Conservation (phyloP, 2,797 vertebrate species). For the Atherinosoma microstoma region DNA sequence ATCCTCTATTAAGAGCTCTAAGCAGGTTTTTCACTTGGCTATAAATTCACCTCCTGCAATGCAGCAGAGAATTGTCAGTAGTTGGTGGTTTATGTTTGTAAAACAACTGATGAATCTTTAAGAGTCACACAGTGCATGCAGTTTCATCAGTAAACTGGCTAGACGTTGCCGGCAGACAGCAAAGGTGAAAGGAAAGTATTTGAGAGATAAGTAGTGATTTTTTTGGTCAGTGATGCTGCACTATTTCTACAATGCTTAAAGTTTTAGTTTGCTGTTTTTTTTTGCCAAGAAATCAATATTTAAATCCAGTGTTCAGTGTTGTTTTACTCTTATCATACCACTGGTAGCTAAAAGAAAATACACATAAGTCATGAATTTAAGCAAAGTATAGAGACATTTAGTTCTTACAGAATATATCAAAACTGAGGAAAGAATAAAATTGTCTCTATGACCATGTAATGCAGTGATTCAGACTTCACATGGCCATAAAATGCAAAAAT, state of each 20-base stretch:
- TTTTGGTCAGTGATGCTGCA: too few species aligned
- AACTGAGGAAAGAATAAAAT: too few species aligned
- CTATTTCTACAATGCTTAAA: too few species aligned
- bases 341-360: background rate
- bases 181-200: slow-evolving; percentile 48
- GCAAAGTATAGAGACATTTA: too few species aligned
- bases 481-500: too few species aligned
- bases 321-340: too few species aligned
- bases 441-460: background rate
- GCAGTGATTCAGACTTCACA: background rate
- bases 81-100: slow-evolving; percentile 68
- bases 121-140: slow-evolving; percentile 26
- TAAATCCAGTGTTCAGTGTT: too few species aligned
- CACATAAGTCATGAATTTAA: background rate
- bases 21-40: slow-evolving; percentile 26
- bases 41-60: slow-evolving; percentile 61
- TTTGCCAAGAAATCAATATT: background rate
- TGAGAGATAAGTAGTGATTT: background rate
- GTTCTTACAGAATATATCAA: too few species aligned
- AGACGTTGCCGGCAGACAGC: slow-evolving; percentile 20
- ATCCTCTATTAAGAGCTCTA: slow-evolving; percentile 33
- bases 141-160: slow-evolving; percentile 49
- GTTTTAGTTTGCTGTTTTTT: background rate
- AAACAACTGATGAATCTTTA: slow-evolving; percentile 67
- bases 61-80: slow-evolving; percentile 52